Base-by-base conservation (phyloP, 2,797 vertebrate genomes). In the Danionella dracula region DNA sequence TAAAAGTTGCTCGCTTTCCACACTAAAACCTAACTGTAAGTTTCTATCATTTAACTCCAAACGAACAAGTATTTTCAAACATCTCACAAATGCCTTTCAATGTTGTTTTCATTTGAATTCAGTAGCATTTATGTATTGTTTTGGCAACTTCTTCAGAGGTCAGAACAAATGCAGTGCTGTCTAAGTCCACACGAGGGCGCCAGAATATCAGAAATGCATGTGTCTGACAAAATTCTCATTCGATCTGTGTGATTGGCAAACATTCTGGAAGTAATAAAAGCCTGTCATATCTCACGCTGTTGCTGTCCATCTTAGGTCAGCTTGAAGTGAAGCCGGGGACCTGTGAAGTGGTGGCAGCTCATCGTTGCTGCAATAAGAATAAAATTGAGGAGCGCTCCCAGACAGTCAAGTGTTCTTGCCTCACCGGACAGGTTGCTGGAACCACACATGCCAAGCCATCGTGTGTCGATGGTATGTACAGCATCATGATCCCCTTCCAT, bases 301-400 rank as follows among this genome's bases (percentile, higher is more conserved):
- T 41, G 35, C 23, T 42, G 20, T 68, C 5, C 2, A 48, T 41
- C 5, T 35, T 62, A 96, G 94, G 89, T 45, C 87, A 90, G 55
- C 85, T 88, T 55, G 87, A 93, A 49, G 91, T 94, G 71, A 93
- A 90, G 79, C 93, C 94, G 23, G 96, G 94, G 20, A 95, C 93
- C 0, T 99, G 96, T 38, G 94, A 98, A 74, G 94, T 99, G 27
- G 93, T 98, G 2, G 93, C 92, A 0, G 88, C 94, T 62, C 95
- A 93, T 79, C 92, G 94, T 1, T 98, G 96, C 86, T 99, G 94
- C 88, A 99, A 98, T 76, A 97, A 90, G 87, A 96, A 96, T 85
- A 91, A 91, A 40, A 94, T 98, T 49, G 95, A 99, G 76, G 95
- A 98, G 72, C 88, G 92, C 11, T 98, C 95, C 0, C 95, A 98